Base-by-base conservation (phyloP, 2,888 invertebrate species). In the Tiphia femorata region DNA sequence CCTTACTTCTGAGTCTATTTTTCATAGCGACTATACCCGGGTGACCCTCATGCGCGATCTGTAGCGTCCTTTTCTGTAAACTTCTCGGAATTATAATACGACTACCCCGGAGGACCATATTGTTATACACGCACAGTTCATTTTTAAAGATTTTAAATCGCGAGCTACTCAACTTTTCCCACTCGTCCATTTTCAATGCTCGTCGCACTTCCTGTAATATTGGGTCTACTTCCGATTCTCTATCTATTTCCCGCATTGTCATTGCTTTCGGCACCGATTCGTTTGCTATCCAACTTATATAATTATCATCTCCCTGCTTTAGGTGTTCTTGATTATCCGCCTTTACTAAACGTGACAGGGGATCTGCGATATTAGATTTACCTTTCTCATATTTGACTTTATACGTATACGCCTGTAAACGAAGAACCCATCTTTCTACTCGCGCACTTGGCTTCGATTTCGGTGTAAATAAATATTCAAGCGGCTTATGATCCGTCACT, bases 1-100 rank as follows among this genome's bases (percentile, higher is more conserved):
- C 67, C 40, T 74, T 70, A 33, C 41, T 48, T 1, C 67, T 8
- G 12, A 71, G 23, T 14, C 64, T 19, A 20, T 60, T 37, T 55
- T 72, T 65, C 60, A 71, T 67, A 0, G 59, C 41, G 0, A 67
- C 62, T 1, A 58, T 69, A 5, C 74, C 72, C 1, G 72, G 68
- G 44, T 76, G 76, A 0, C 78, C 78, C 48, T 78, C 72, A 37
- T 78, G 77, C 2, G 70, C 74, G 10, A 72, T 64, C 0, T 48
- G 52, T 40, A 76, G 49, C 2, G 68, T 67, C 14, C 43, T 35
- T 23, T 63, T 27, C 3, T 69, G 38, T 8, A 72, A 49, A 6
- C 23, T 42, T 14, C 41, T 8, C 6, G 70, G 70, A 8, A 72
- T 66, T 23, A 73, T 58, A 2, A 67, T 52, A 38, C 62, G 21